Evolutionary conservation across 2,797 vertebrate genomes (phyloP), one percentile per base, ranked within the genome.

Genomic region (Hylomyscus alleni): DNA sequence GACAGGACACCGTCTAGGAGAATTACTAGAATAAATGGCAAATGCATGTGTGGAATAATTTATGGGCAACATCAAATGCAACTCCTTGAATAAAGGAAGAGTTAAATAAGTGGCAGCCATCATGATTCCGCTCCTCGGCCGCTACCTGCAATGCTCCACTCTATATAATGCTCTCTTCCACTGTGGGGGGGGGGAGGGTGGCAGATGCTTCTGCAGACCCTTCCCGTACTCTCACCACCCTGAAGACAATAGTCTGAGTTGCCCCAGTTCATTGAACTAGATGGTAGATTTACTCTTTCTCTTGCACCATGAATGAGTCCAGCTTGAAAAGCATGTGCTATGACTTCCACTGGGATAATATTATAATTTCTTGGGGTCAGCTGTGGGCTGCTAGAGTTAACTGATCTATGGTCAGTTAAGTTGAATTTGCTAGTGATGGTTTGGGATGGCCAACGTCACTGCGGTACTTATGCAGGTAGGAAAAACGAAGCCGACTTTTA

Each of bases 211-310:
- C 67, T 65, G 72, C 7, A 2, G 52, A 69, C 20, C 34, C 37
- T 83, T 60, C 40, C 37, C 72, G 72, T 40, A 26, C 40, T 81
- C 67, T 76, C 54, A 91, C 37, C 58, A 56, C 1, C 26, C 22
- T 69, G 44, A n/a, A 76, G 44, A 34, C 62, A n/a, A n/a, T 90
- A 72, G 87, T 89, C 93, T 89, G 56, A 97, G 52, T 62, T 76
- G 9, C 77, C 50, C 60, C 58, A 87, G 72, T 72, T 75, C 8
- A 15, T 89, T 73, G 29, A 47, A 87, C 10, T 40, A 47, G 65
- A 58, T 47, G 93, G 26, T 80, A n/a, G 54, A 7, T 52, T 76
- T 60, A n/a, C 62, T 87, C 22, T 13, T 96, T 89, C 13, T 67
- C 24, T 95, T 77, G n/a, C 1, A 44, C 78, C 37, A 3, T 9